These are phyloP conservation scores for Schizopygopsis malacanthus DNA, from an alignment of 2,797 vertebrate species.

Conservation along the genomic window DNA sequence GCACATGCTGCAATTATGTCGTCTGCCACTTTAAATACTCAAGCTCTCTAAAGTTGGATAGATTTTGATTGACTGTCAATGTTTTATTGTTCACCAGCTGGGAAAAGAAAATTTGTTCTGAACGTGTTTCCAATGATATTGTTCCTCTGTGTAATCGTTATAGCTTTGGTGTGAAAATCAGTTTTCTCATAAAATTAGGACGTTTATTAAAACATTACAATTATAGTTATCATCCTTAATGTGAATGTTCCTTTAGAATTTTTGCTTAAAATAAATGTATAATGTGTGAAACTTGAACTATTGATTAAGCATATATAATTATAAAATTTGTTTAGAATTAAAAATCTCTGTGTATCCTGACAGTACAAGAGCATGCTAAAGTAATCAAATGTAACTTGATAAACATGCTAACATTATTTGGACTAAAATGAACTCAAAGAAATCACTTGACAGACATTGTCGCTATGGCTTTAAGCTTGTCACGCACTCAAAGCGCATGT, in stretches of 20 bases:
- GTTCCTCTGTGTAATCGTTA: not conserved
- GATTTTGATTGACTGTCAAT: slow-evolving; percentile 3
- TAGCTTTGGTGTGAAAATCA: not conserved
- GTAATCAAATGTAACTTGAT: not conserved
- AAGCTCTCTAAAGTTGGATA: not conserved
- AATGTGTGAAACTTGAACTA: not conserved
- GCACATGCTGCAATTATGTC: not conserved
- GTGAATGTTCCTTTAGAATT: not conserved
- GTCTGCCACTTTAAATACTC: not conserved
- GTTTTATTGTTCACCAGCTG: not conserved
- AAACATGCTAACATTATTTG: not conserved
- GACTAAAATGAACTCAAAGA: not conserved
- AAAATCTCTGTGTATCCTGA: not conserved
- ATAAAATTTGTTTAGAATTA: not conserved
- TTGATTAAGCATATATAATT: not conserved
- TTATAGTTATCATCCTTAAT: not conserved
- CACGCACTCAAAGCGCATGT: slow-evolving; percentile 41
- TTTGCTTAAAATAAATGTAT: not conserved
- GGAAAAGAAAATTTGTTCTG: not conserved
- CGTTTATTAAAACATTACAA: not conserved
- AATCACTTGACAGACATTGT: not conserved
- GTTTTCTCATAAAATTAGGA: not conserved
- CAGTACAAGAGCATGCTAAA: not conserved
- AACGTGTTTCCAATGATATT: not conserved
- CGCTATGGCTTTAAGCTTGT: slow-evolving; percentile 19